Percentiles rank a stretch among this genome's conserved stretches.
These are phyloP conservation scores for Rhinoptilus africanus DNA, from an alignment of 2,113 vertebrate genomes.

Conservation along the genomic window DNA sequence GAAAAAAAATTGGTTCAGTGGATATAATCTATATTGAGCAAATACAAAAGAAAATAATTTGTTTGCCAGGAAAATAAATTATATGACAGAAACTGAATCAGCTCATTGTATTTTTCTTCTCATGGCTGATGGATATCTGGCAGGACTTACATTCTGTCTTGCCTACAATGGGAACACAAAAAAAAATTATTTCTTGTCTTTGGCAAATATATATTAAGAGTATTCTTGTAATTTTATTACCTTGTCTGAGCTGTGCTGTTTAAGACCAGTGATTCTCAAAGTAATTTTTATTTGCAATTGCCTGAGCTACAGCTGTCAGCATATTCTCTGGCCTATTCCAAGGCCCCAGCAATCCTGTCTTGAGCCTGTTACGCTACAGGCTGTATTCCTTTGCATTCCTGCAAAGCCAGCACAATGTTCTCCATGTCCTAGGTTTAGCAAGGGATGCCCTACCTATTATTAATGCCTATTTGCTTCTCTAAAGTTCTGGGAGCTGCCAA, in stretches of 20 bases:
- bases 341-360: background rate
- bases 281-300: background rate
- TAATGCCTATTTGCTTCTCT: background rate
- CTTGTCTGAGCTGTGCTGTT: background rate
- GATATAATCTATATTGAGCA: background rate
- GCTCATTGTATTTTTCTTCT: background rate
- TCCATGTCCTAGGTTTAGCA: background rate
- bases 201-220: background rate
- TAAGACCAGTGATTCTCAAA: background rate
- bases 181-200: background rate
- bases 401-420: background rate
- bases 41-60: background rate
- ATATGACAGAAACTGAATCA: background rate
- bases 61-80: background rate
- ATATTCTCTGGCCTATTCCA: background rate
- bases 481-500: background rate
- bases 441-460: background rate
- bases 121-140: background rate
- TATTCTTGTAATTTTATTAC: background rate
- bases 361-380: rapidly evolving
- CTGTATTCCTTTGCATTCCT: background rate
- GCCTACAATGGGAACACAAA: background rate
- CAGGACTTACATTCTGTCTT: background rate
- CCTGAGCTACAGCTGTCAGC: background rate
- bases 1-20: background rate